Conservation (phyloP, 2,888 invertebrate genomes). For the Drosophila differens region DNA sequence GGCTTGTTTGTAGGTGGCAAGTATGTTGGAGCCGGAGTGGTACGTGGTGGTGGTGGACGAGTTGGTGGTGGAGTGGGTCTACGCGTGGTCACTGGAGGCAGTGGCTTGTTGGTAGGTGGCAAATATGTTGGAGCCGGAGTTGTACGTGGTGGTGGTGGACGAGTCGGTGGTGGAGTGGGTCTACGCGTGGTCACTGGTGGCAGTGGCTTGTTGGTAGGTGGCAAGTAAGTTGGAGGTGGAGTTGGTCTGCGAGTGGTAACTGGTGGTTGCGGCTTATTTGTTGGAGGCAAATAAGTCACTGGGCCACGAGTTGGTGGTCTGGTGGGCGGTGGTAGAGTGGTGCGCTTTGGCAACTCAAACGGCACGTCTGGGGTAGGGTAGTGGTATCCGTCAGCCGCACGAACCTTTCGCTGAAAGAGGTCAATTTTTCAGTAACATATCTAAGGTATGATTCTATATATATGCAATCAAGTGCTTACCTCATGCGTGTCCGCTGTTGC, state of each 20-base stretch:
- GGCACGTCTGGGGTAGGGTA: slow-evolving; percentile 79
- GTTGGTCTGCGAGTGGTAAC: slow-evolving; percentile 49
- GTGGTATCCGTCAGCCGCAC: slow-evolving; percentile 79
- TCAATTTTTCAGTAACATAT: neutral
- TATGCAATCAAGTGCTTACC: slow-evolving; percentile 63
- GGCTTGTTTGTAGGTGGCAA: slow-evolving; percentile 59
- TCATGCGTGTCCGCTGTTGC: slow-evolving; percentile 73
- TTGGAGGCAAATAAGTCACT: slow-evolving; percentile 56
- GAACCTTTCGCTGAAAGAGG: slow-evolving; percentile 72
- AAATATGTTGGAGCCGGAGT: slow-evolving; percentile 49
- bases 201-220: slow-evolving; percentile 40
- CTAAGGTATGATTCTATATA: neutral
- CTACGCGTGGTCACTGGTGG: slow-evolving; percentile 42
- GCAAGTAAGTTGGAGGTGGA: slow-evolving; percentile 23
- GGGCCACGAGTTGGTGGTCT: slow-evolving; percentile 48
- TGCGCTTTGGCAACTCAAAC: slow-evolving; percentile 68
- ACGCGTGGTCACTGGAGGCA: slow-evolving; percentile 53
- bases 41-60: slow-evolving; percentile 23
- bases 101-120: slow-evolving; percentile 58
- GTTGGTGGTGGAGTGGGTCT: slow-evolving; percentile 35
- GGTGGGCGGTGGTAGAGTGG: slow-evolving; percentile 61
- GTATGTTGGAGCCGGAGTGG: slow-evolving; percentile 47
- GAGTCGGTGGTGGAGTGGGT: slow-evolving; percentile 15
- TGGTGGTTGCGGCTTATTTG: slow-evolving; percentile 59
- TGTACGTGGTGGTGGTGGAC: slow-evolving; percentile 29